Evolutionary conservation across 2,888 invertebrate species (phyloP).

Genomic region (Aphrophora alni): DNA sequence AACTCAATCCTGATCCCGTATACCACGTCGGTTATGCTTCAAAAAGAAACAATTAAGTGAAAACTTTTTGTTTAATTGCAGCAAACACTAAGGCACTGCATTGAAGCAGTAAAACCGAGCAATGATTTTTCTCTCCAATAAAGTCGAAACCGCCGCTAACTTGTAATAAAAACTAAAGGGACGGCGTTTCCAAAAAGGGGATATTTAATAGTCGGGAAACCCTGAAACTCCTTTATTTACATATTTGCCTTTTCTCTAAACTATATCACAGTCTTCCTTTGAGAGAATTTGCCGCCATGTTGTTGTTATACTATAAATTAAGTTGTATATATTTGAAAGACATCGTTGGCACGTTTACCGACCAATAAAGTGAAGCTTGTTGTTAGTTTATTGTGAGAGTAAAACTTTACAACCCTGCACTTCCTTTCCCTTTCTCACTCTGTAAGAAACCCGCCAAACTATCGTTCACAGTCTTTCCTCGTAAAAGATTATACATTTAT

Average conservation of each 20-base stretch:
- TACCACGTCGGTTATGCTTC: background rate
- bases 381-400: background rate
- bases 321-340: background rate
- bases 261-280: background rate
- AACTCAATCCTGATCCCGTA: too few species aligned
- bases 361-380: background rate
- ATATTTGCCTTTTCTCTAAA: background rate
- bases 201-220: background rate
- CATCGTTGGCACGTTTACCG: background rate
- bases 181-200: background rate
- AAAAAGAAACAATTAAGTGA: background rate
- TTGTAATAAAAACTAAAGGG: background rate
- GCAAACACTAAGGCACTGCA: background rate
- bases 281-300: background rate
- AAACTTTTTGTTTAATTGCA: background rate
- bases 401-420: background rate
- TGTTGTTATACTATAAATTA: background rate
- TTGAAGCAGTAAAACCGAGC: background rate
- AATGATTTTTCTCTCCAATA: background rate
- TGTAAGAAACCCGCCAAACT: background rate
- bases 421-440: background rate
- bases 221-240: background rate
- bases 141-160: background rate
- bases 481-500: too few species aligned
- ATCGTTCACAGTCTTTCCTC: too few species aligned